These are phyloP conservation scores for Patella pellucida DNA, from an alignment of 2,888 invertebrate genomes.

Conservation along the genomic window DNA sequence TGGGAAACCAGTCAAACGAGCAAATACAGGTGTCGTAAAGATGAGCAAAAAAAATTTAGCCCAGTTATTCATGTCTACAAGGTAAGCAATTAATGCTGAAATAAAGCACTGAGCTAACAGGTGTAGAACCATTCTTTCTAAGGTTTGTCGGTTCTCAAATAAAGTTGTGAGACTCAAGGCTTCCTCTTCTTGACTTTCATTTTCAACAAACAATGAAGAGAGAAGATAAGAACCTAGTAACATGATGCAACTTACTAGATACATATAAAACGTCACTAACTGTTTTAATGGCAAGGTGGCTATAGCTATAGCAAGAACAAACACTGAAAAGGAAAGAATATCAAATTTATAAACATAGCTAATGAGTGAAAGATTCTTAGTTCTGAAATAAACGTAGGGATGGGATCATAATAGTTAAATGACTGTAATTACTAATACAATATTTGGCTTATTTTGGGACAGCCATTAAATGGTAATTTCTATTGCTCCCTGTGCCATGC, in stretches of 20 bases:
- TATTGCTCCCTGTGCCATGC: no score
- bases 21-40: conserved; percentile 73
- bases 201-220: conserved; percentile 71
- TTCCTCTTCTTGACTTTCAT: conserved; percentile 47
- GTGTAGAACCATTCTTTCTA: conserved; percentile 65
- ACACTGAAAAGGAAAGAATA: conserved; percentile 65
- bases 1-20: conserved; percentile 71
- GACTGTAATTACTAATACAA: background rate
- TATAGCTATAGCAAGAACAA: conserved; percentile 72
- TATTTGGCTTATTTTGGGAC: no score
- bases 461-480: no score
- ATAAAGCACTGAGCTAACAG: conserved; percentile 68
- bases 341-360: background rate
- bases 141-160: conserved; percentile 53
- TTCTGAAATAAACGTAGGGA: background rate
- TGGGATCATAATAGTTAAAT: background rate
- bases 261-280: conserved; percentile 73
- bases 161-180: conserved; percentile 38
- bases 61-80: conserved; percentile 70
- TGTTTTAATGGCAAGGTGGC: conserved; percentile 72
- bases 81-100: conserved; percentile 66
- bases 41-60: conserved; percentile 69
- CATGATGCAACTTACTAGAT: conserved; percentile 71
- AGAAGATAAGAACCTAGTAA: conserved; percentile 71
- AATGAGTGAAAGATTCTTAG: background rate